Evolutionary conservation across 2,113 vertebrate genomes (phyloP), one percentile per base, ranked within the genome.

Genomic region (Danionella cerebrum): DNA sequence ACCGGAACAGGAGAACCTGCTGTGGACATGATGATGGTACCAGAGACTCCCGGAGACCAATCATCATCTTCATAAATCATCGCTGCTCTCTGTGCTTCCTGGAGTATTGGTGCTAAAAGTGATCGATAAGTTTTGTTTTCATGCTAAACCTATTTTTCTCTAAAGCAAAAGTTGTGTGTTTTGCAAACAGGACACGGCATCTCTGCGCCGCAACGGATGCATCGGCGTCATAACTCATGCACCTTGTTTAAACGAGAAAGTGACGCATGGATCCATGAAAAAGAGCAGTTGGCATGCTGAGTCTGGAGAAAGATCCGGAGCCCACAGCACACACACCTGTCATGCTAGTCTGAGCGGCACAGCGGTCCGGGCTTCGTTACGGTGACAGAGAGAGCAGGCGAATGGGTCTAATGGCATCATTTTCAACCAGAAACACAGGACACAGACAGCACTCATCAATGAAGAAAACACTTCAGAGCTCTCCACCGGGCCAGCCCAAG

Each of bases 321-420:
- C 60, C 41, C 44, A 18, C 52, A 41, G 52, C 62, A 58, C 51
- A 53, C 51, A 58, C 51, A 53, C 51, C 70, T 65, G 70, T 59
- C 53, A 63, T 35, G 62, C 54, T 53, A 57, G 42, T 53, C n/a
- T 51, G 70, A 66, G 62, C 41, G 33, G 41, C 51, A 41, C 59
- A 31, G 29, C 38, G 41, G 69, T 59, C 51, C 59, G 27, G 16
- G 69, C 58, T 54, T 59, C 63, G 63, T 59, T 66, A 59, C 35
- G 45, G 55, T 59, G 63, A 60, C 63, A 36, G 63, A 60, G 35
- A 53, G 36, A 24, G 19, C 53, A 22, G 25, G 10, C 31, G 22
- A 48, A 31, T 16, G 48, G 41, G 13, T 18, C 10, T 63, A 51
- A 50, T 50, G 45, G 70, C 53, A 59, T 58, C 63, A 39, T 42